These are phyloP conservation scores for Heteropelma amictum DNA, from an alignment of 2,888 invertebrate genomes.

Conservation along the genomic window DNA sequence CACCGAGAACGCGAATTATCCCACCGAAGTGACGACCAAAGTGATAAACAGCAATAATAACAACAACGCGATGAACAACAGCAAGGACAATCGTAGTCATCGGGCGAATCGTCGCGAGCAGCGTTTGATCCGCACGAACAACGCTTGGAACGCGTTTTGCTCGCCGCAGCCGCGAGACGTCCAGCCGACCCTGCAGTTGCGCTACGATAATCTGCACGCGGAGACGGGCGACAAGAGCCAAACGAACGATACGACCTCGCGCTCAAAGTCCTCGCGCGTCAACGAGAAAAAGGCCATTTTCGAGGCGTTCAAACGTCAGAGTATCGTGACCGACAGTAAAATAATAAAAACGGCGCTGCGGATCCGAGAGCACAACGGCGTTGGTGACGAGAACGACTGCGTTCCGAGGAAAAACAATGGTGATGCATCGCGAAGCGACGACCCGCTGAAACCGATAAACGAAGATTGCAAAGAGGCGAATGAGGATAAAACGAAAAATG, in stretches of 20 bases:
- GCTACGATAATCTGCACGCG: slow-evolving; percentile 71
- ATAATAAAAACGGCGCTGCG: slow-evolving; percentile 70
- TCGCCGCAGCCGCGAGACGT: slow-evolving; percentile 62
- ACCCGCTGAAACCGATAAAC: slow-evolving; percentile 46
- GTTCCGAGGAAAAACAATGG: neutral
- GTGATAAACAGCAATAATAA: slow-evolving; percentile 53
- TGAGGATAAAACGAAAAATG: slow-evolving; percentile 63
- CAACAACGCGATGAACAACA: slow-evolving; percentile 58
- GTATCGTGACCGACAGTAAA: slow-evolving; percentile 70
- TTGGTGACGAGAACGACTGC: neutral
- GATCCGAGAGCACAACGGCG: slow-evolving; percentile 70
- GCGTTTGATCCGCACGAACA: slow-evolving; percentile 68
- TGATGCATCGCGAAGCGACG: slow-evolving; percentile 59
- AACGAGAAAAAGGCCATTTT: slow-evolving; percentile 69
- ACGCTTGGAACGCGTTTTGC: slow-evolving; percentile 69
- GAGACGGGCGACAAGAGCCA: slow-evolving; percentile 54
- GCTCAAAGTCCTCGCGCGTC: slow-evolving; percentile 55
- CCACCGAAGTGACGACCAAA: slow-evolving; percentile 50
- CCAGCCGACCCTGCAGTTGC: slow-evolving; percentile 64
- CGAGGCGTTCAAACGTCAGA: slow-evolving; percentile 70
- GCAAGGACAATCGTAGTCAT: slow-evolving; percentile 58
- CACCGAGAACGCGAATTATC: slow-evolving; percentile 65
- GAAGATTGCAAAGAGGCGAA: slow-evolving; percentile 4
- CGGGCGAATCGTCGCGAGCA: slow-evolving; percentile 65
- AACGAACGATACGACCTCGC: slow-evolving; percentile 25